These are phyloP conservation scores for Thelaira solivaga DNA, from an alignment of 2,888 invertebrate species.

Conservation along the genomic window DNA sequence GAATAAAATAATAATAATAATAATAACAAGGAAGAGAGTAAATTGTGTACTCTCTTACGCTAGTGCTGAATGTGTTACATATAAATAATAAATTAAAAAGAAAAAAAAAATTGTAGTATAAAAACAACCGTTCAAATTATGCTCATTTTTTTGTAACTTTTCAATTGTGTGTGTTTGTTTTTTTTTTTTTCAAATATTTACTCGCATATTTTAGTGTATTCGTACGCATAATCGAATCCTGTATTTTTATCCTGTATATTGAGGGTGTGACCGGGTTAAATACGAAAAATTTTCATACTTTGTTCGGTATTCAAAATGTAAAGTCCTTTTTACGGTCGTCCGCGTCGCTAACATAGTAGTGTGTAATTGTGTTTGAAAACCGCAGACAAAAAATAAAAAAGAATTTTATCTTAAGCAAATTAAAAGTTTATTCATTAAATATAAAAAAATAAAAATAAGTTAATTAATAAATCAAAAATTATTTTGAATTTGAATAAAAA, in stretches of 20 bases:
- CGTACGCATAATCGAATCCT: conserved; percentile 69
- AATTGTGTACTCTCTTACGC: conserved; percentile 19
- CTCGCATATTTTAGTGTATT: conserved; percentile 57
- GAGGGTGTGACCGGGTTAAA: conserved; percentile 78
- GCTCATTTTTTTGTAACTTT: conserved; percentile 43
- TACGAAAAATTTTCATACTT: conserved; percentile 75
- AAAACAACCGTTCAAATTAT: conserved; percentile 24
- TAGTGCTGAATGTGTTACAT: conserved; percentile 11
- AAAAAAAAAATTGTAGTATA: conserved; percentile 32
- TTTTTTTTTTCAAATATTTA: conserved; percentile 39
- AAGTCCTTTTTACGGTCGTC: conserved; percentile 68
- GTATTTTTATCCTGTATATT: conserved; percentile 67
- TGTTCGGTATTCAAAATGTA: conserved; percentile 74
- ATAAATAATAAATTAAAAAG: background rate
- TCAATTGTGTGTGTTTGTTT: conserved; percentile 38
- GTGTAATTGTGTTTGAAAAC: conserved; percentile 57
- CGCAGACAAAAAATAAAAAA: conserved; percentile 60
- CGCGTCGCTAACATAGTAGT: conserved; percentile 48
- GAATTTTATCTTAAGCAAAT: conserved; percentile 28
- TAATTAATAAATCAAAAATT: background rate
- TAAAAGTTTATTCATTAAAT: conserved; percentile 28
- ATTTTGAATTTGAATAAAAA: conserved; percentile 6
- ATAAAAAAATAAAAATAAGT: conserved; percentile 19
- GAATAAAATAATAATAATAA: too few species aligned
- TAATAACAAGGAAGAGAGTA: conserved; percentile 37